Evolutionary conservation across 2,113 vertebrate genomes (phyloP), one percentile per base, ranked within the genome.

Genomic region (Malurus alboscapulatus): DNA sequence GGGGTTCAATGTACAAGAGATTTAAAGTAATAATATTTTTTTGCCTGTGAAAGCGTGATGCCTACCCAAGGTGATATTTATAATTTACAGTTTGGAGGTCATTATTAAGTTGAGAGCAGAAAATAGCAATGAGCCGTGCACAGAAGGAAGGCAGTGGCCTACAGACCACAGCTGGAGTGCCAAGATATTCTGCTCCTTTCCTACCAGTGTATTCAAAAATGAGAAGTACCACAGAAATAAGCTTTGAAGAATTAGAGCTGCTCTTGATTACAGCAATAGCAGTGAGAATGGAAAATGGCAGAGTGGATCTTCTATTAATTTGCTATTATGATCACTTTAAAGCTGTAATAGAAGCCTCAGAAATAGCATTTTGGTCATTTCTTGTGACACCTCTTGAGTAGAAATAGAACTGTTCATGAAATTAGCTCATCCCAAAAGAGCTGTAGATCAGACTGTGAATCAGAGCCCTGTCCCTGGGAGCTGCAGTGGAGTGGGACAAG

Each of bases 301-400:
- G 59, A 67, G 71, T 2, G 51, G 85, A 71, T 95, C 55, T 92
- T 77, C 81, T 88, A 91, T 94, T 94, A 96, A 94, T 91, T 84
- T 93, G 82, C 82, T 71, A 34, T 95, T 93, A 81, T 76, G 72
- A 91, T 80, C 80, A 63, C 57, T 94, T 91, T 77, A 77, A 88
- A 86, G 62, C 93, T 89, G 51, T 59, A 90, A 87, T 57, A 77
- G 75, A 85, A 89, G 68, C 65, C 62, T 87, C 82, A 81, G 68
- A 85, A 96, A 88, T 44, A 91, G 38, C 59, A 78, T 73, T 80
- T 80, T 88, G 69, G 42, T 78, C 82, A 67, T 92, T 96, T 84
- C 59, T 95, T 92, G 59, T 92, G 88, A 93, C 88, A 88, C 45
- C 53, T 42, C 74, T 84, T 57, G 50, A 90, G 74, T 79, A 50